Evolutionary conservation across 2,797 vertebrate species (phyloP).

Genomic region (Rhinoraja longicauda): DNA sequence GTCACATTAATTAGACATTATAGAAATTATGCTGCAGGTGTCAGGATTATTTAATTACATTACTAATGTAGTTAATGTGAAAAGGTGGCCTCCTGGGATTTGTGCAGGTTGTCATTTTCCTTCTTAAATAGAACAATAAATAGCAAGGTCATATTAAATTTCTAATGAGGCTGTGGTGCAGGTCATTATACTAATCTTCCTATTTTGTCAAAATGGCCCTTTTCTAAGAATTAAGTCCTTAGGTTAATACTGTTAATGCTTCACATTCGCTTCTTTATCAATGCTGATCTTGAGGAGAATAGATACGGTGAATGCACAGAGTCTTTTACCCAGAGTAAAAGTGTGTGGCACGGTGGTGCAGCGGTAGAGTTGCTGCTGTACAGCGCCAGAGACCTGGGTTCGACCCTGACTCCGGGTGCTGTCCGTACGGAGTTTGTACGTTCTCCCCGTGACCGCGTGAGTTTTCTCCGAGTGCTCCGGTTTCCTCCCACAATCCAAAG

Average conservation of each 20-base stretch:
- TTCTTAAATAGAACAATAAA: neutral
- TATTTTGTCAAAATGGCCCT: neutral
- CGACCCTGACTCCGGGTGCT: too few relatives aligned
- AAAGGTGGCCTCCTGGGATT: neutral
- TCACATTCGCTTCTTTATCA: neutral
- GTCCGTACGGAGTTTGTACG: too few relatives aligned
- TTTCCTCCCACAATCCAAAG: too few relatives aligned
- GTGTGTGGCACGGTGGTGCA: too few relatives aligned
- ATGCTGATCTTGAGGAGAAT: neutral
- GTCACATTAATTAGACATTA: neutral
- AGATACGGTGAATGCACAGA: too few relatives aligned
- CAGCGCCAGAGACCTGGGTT: too few relatives aligned
- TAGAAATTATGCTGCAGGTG: constrained; percentile 20
- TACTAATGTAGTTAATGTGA: constrained; percentile 23
- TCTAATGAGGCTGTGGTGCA: neutral
- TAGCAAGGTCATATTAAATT: neutral
- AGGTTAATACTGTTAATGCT: neutral
- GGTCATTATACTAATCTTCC: neutral
- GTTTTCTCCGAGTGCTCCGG: too few relatives aligned
- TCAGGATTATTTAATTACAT: neutral
- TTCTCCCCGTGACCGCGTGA: too few relatives aligned
- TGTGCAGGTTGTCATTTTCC: neutral
- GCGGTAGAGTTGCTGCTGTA: too few relatives aligned
- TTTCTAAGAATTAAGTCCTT: neutral
- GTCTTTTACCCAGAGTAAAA: too few relatives aligned